Evolutionary conservation across 1,140 invertebrate species (phyloP), one percentile per base, ranked within the genome.

Genomic region (Gryon sp.): DNA sequence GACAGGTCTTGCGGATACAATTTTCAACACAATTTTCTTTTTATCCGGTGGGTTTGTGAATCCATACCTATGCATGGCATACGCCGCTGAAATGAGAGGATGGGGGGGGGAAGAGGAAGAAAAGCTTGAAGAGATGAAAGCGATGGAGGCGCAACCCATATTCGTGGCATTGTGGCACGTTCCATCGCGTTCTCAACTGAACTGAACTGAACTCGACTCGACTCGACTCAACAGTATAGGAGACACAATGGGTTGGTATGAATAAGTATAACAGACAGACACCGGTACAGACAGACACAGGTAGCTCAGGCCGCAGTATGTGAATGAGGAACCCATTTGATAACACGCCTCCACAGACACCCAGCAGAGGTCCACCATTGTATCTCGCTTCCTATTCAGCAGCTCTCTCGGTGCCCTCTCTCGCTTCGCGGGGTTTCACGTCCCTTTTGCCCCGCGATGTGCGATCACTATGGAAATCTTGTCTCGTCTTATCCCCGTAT

Each of bases 311-410:
- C 84, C 83, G 81, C 83, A 87, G 86, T 87, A 89, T 87, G 87
- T 88, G 87, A 88, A 88, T 88, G 87, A 88, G 84, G 87, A 88
- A 88, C 86, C 86, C 87, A 88, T 88, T 88, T 88, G 87, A 88
- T 88, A 88, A 88, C 86, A 88, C 85, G 84, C 86, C 86, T 87
- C 83, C 84, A 84, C 86, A 86, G 84, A 84, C 85, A 88, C 82
- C 85, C 84, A 83, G 81, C n/a, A n/a, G n/a, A n/a, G n/a, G n/a
- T n/a, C n/a, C n/a, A 84, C 86, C 85, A 88, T 88, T 88, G 86
- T 88, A 84, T 87, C n/a, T n/a, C 80, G 86, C 85, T 88, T 88
- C 84, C 87, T 88, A 88, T 88, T 88, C 87, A 87, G 80, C 84
- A 83, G 85, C 85, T 87, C 85, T 87, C 84, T 83, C 32, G 45